Evolutionary conservation across 2,113 vertebrate genomes (phyloP), one percentile per base, ranked within the genome.

Genomic region (Mungos mungo): DNA sequence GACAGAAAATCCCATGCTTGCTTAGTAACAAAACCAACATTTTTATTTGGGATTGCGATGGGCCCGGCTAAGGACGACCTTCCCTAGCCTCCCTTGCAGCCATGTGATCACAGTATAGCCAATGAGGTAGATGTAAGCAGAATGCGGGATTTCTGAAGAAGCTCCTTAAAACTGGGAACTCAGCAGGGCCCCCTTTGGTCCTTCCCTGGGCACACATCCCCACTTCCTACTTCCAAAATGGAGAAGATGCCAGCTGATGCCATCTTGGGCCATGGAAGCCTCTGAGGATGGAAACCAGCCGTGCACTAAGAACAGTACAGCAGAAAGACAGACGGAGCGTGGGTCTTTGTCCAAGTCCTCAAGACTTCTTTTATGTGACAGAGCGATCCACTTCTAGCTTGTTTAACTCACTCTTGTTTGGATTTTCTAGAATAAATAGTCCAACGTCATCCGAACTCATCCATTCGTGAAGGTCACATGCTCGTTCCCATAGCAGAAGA

Each of bases 71-170:
- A 87, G 83, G 77, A 96, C 87, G 80, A 82, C 86, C 71, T 80
- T 97, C 87, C 95, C 95, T 94, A 95, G 63, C 5, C 18, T n/a
- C 69, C 96, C 57, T 18, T 82, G 57, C 41, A 68, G 60, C 77
- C 89, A 87, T 1, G 33, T 80, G 93, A 95, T n/a, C 72, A 89
- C n/a, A 23, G 9, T 35, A 66, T 27, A 74, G 27, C 68, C 97
- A 71, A 77, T 66, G 71, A 96, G 25, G 76, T 21, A 96, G 21
- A 76, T 25, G 16, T 76, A 91, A 81, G 27, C 60, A 45, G 65
- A 69, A 3, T 27, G 13, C 8, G 27, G 3, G 21, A 57, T 68
- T 87, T 90, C 92, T 88, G 50, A 38, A 45, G 96, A 88, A 90
- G 38, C 2, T 35, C 68, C 74, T 84, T 41, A 65, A 82, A 86